Conservation (phyloP, 2,888 invertebrate genomes). For the Falcaria lacertinaria region DNA sequence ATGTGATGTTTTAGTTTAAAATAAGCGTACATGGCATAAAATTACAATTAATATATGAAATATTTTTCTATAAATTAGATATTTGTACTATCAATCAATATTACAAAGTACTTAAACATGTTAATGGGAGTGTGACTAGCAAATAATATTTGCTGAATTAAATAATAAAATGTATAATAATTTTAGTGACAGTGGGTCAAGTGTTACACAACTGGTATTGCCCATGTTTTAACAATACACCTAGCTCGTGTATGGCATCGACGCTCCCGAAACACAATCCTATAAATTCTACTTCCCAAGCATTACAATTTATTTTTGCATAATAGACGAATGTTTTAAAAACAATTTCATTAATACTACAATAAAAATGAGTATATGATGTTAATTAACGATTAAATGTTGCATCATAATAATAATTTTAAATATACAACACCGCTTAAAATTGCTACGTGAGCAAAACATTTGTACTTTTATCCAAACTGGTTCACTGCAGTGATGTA, state of each 20-base stretch:
- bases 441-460: slow-evolving; percentile 72
- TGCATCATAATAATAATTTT: slow-evolving; percentile 41
- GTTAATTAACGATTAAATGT: slow-evolving; percentile 42
- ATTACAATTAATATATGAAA: slow-evolving; percentile 76
- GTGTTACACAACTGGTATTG: slow-evolving; percentile 18
- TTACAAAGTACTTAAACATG: slow-evolving; percentile 72
- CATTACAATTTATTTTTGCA: slow-evolving; percentile 41
- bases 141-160: slow-evolving; percentile 72
- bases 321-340: slow-evolving; percentile 42
- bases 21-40: slow-evolving; percentile 80
- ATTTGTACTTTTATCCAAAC: slow-evolving; percentile 67
- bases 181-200: slow-evolving; percentile 74
- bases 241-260: slow-evolving; percentile 60
- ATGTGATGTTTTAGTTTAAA: slow-evolving; percentile 77
- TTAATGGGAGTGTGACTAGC: slow-evolving; percentile 76
- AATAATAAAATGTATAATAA: slow-evolving; percentile 44
- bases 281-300: slow-evolving; percentile 40
- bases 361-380: slow-evolving; percentile 64
- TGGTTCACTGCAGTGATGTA: slow-evolving; percentile 43
- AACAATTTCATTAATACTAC: slow-evolving; percentile 47
- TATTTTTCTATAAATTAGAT: slow-evolving; percentile 77
- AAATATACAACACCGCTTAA: slow-evolving; percentile 57
- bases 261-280: slow-evolving; percentile 44
- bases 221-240: slow-evolving; percentile 34
- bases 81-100: slow-evolving; percentile 79